Evolutionary conservation across 2,113 vertebrate species (phyloP).

Genomic region (Pelvicachromis taeniatus): DNA sequence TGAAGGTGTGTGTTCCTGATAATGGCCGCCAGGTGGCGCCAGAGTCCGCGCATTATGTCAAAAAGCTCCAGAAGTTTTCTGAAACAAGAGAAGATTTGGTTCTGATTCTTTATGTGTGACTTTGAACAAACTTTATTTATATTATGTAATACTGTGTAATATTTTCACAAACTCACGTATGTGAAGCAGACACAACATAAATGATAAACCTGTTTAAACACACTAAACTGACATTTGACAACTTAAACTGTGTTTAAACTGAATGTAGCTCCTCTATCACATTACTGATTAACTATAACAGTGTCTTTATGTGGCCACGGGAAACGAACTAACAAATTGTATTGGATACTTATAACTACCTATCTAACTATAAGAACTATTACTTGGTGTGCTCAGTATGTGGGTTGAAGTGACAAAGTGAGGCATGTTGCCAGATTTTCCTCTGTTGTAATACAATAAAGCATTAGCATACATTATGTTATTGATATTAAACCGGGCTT

Average conservation of each 20-base stretch:
- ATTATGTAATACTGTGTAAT: not conserved
- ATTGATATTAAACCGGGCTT: not conserved
- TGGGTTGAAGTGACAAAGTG: not conserved
- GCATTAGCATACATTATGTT: not conserved
- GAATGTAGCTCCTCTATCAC: not conserved
- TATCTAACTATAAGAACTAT: not conserved
- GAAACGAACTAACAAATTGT: not conserved
- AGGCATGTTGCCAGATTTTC: not conserved
- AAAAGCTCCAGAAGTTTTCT: not conserved
- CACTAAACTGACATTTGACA: not conserved
- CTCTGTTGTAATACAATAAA: not conserved
- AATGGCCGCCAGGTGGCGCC: conserved; percentile 16
- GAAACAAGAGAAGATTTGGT: not conserved
- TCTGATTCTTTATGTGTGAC: not conserved
- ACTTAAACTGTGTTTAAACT: not conserved
- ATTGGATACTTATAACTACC: not conserved
- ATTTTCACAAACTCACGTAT: not conserved
- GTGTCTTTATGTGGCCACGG: not conserved
- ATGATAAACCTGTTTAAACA: not conserved
- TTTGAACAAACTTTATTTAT: not conserved
- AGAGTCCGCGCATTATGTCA: conserved; percentile 5
- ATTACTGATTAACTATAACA: not conserved
- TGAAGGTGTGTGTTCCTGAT: not conserved
- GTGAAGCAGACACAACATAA: not conserved
- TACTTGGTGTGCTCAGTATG: not conserved